Percentiles rank a stretch among this genome's conserved stretches.
These are phyloP conservation scores for Cylindroiulus punctatus DNA, from an alignment of 2,888 invertebrate species.

Conservation along the genomic window DNA sequence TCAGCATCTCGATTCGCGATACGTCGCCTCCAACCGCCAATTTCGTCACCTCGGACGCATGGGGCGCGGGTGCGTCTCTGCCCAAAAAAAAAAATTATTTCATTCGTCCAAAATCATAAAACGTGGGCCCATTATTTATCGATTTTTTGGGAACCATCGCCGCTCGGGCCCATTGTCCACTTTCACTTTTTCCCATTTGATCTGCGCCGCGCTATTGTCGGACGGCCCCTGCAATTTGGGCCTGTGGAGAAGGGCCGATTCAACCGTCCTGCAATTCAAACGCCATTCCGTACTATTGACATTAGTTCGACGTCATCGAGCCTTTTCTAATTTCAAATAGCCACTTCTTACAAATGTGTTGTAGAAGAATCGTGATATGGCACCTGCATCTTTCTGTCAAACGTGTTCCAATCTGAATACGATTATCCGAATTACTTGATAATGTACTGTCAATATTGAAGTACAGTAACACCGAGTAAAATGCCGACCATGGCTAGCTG, in stretches of 20 bases:
- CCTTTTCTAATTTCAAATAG: no score
- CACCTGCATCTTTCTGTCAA: no score
- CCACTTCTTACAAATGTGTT: no score
- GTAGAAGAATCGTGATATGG: no score
- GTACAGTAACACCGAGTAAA: no score
- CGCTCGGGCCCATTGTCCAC: background rate
- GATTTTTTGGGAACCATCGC: slow-evolving; percentile 1
- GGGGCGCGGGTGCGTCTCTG: background rate
- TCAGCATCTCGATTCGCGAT: background rate
- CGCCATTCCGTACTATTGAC: no score
- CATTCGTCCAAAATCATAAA: background rate
- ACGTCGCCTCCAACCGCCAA: slow-evolving; percentile 11
- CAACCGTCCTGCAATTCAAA: no score
- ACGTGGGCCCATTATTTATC: background rate
- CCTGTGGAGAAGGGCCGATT: background rate
- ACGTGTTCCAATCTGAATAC: no score
- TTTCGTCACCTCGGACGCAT: background rate
- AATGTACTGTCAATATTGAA: no score
- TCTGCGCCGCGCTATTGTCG: background rate
- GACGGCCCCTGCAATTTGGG: slow-evolving; percentile 9
- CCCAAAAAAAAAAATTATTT: background rate
- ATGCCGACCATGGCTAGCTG: no score
- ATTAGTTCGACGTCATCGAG: no score
- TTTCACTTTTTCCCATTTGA: slow-evolving; percentile 2
- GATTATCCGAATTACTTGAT: no score